These are phyloP conservation scores for Drosophila bocki DNA, from an alignment of 1,140 invertebrate species.

Conservation along the genomic window DNA sequence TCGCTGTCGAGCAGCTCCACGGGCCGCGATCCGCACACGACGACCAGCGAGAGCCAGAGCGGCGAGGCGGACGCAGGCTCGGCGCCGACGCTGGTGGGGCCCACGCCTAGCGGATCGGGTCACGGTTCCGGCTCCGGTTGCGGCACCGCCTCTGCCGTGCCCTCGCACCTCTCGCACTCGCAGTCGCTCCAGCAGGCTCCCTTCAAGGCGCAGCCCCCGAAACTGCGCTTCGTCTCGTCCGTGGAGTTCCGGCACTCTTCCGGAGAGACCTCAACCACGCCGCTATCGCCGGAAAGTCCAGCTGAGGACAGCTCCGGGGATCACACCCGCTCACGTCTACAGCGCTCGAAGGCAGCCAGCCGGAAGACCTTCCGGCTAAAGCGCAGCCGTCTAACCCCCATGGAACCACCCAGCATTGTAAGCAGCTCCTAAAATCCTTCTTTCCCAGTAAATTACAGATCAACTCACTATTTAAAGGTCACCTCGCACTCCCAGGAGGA, in stretches of 20 bases:
- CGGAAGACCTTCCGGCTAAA: slow-evolving; percentile 96
- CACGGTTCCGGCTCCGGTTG: slow-evolving; percentile 46
- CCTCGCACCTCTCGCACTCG: slow-evolving; percentile 81
- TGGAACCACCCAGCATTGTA: slow-evolving; percentile 83
- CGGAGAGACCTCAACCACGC: slow-evolving; percentile 91
- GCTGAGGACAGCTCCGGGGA: slow-evolving; percentile 89
- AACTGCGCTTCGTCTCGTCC: slow-evolving; percentile 92
- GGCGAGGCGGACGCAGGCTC: slow-evolving; percentile 75
- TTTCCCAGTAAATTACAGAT: slow-evolving; percentile 17
- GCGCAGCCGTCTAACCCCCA: slow-evolving; percentile 88
- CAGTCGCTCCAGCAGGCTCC: slow-evolving; percentile 81
- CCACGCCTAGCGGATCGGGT: slow-evolving; percentile 59
- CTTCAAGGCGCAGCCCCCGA: slow-evolving; percentile 86
- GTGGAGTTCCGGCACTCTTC: slow-evolving; percentile 79
- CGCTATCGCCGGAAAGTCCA: slow-evolving; percentile 90
- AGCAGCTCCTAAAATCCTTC: slow-evolving; percentile 47
- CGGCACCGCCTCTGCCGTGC: slow-evolving; percentile 58
- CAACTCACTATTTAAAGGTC: slow-evolving; percentile 70
- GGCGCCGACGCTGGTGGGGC: slow-evolving; percentile 75
- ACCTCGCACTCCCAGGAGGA: slow-evolving; percentile 73
- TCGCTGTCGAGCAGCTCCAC: slow-evolving; percentile 84
- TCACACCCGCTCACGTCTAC: slow-evolving; percentile 89
- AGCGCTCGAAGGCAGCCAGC: slow-evolving; percentile 96
- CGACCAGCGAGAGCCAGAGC: slow-evolving; percentile 84
- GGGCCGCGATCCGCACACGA: slow-evolving; percentile 79